These are phyloP conservation scores for Escarpia spicata DNA, from an alignment of 2,888 invertebrate genomes.

Conservation along the genomic window DNA sequence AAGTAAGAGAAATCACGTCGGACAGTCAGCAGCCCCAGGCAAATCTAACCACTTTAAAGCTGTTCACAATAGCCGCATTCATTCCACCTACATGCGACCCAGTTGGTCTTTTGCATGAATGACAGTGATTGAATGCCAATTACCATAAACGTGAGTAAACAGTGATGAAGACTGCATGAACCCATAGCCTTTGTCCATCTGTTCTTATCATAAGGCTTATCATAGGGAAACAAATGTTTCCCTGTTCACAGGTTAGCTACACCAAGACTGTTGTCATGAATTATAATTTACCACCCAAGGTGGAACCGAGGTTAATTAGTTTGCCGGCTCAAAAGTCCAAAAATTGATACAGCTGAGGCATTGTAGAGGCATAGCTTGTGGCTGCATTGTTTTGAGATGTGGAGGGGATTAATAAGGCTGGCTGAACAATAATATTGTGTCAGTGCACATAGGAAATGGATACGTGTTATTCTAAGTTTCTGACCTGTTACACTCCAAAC, in stretches of 20 bases:
- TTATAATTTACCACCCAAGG: background rate
- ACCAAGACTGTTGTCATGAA: background rate
- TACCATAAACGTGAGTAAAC: conserved; percentile 4
- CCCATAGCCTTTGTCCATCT: background rate
- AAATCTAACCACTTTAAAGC: conserved; percentile 2
- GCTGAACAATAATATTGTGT: background rate
- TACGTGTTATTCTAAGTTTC: background rate
- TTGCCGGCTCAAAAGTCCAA: background rate
- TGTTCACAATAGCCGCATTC: background rate
- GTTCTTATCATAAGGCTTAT: background rate
- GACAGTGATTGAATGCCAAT: conserved; percentile 16
- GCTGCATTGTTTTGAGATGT: background rate
- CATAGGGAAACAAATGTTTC: background rate
- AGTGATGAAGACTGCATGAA: background rate
- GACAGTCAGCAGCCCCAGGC: background rate
- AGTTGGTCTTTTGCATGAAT: background rate
- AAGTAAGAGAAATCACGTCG: background rate
- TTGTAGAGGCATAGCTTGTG: background rate
- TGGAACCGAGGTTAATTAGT: background rate
- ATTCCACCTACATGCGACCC: background rate
- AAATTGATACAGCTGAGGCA: background rate
- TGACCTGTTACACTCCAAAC: background rate
- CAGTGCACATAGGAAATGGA: background rate
- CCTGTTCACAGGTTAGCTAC: background rate
- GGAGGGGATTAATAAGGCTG: background rate